Percentiles rank a stretch among this genome's conserved stretches.
phyloP scores from a whole-genome alignment of 2,888 invertebrate species.

The Eledone cirrhosa region DNA sequence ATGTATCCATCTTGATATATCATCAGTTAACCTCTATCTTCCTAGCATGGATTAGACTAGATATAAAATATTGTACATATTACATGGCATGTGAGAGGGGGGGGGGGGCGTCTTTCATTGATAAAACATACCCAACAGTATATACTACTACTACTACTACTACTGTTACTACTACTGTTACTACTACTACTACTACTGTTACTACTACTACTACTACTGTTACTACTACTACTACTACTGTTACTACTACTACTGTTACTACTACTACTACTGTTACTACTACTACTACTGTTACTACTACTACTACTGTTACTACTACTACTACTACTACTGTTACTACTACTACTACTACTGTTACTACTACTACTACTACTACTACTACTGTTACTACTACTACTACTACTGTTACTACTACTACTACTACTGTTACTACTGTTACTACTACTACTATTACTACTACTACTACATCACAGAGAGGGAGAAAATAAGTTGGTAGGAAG shows the following conservation, averaged over 20 bases:
- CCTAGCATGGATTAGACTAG: no score
- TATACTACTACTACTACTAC: slow-evolving; percentile 13
- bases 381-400: slow-evolving; percentile 13
- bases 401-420: slow-evolving; percentile 13
- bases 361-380: slow-evolving; percentile 13
- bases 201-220: slow-evolving; percentile 13
- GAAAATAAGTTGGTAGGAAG: no score
- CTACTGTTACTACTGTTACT: slow-evolving; percentile 13
- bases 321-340: slow-evolving; percentile 13
- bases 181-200: slow-evolving; percentile 13
- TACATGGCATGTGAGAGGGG: no score
- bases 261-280: slow-evolving; percentile 13
- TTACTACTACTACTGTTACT: slow-evolving; percentile 13
- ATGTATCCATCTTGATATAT: no score
- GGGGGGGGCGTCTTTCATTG: no score
- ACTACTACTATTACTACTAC: slow-evolving; percentile 13
- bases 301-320: slow-evolving; percentile 13
- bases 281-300: slow-evolving; percentile 13
- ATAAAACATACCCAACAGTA: no score
- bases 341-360: slow-evolving; percentile 13
- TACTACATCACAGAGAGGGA: no score
- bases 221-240: slow-evolving; percentile 13
- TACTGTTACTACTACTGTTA: slow-evolving; percentile 13
- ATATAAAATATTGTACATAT: no score
- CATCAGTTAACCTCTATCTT: no score